These are phyloP conservation scores for Plotosus lineatus DNA, from an alignment of 2,113 vertebrate species.

Conservation along the genomic window DNA sequence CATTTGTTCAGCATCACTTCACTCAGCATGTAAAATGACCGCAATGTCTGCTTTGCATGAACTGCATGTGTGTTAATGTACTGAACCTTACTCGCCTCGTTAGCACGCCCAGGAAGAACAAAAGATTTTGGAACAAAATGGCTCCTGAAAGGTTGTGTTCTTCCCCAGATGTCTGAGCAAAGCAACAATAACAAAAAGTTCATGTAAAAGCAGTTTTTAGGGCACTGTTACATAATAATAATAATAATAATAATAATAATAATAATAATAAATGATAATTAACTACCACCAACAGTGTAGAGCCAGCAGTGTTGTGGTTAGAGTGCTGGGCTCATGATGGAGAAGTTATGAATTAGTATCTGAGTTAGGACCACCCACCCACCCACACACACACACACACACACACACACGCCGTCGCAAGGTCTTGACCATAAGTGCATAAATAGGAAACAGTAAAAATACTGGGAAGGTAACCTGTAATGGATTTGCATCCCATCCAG, in stretches of 20 bases:
- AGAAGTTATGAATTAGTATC: too few species aligned
- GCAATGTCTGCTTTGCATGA: constrained; percentile 36
- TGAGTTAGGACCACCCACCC: too few species aligned
- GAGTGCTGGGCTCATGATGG: too few species aligned
- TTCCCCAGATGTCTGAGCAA: constrained; percentile 8
- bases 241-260: too few species aligned
- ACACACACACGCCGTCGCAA: too few species aligned
- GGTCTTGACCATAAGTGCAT: too few species aligned
- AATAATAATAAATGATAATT: too few species aligned
- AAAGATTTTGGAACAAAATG: neutral
- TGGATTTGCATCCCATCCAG: too few species aligned
- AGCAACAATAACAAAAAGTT: neutral
- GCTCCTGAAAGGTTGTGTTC: neutral
- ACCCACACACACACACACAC: too few species aligned
- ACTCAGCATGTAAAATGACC: constrained; percentile 38
- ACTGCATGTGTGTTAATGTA: constrained; percentile 30
- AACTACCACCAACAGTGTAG: neutral
- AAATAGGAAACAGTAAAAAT: too few species aligned
- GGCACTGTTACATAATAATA: neutral
- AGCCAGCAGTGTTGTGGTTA: too few species aligned
- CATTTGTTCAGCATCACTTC: constrained; percentile 27
- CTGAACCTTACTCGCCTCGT: constrained; percentile 10
- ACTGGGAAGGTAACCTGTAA: too few species aligned
- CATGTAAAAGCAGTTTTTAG: neutral
- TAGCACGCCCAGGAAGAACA: constrained; percentile 5